These are phyloP conservation scores for Synergus itoensis DNA, from an alignment of 2,888 invertebrate genomes.

Conservation along the genomic window DNA sequence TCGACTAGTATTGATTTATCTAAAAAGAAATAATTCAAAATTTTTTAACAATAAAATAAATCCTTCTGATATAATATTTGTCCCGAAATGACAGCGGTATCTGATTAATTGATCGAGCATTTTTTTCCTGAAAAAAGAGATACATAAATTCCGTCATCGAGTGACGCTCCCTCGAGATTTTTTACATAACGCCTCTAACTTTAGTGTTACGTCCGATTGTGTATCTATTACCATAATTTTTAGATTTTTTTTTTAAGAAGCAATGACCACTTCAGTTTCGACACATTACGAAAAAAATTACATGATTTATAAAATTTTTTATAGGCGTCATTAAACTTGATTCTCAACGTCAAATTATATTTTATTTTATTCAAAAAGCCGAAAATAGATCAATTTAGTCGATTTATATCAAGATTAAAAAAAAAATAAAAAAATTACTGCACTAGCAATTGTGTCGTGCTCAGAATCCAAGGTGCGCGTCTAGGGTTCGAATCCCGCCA, in stretches of 20 bases:
- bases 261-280: background rate
- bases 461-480: no score
- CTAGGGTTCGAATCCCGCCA: no score
- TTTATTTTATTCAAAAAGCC: background rate
- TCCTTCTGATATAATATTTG: background rate
- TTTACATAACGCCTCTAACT: slow-evolving; percentile 5
- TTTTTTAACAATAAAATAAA: background rate
- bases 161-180: background rate
- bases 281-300: background rate
- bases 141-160: background rate
- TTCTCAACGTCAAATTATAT: background rate
- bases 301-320: background rate
- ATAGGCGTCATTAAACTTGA: background rate
- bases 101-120: background rate
- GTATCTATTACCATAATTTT: background rate
- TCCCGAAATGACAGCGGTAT: background rate
- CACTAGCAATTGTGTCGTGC: no score
- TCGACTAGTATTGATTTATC: no score
- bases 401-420: background rate
- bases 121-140: background rate
- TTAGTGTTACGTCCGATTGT: background rate
- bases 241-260: background rate
- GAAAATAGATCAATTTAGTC: background rate
- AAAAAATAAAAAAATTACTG: background rate
- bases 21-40: no score